A percentile compares a stretch with the other conserved stretches of the same genome.
Conservation (phyloP, 2,113 vertebrate species). For the Burhinus oedicnemus region DNA sequence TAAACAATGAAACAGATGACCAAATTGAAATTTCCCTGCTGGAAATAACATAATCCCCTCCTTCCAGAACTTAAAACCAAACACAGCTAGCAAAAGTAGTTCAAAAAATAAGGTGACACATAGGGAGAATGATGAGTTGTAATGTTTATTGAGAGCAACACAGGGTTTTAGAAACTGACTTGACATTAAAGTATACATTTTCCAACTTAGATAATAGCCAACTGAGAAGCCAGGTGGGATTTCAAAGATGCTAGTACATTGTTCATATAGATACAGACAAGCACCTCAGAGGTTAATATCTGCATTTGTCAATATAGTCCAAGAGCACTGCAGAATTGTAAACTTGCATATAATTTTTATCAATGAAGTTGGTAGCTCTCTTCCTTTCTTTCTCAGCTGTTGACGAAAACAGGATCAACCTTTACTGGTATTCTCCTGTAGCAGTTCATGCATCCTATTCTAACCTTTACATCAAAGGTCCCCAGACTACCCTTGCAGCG, state of each 20-base stretch:
- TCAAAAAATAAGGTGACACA: not conserved
- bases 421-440: not conserved
- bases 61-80: not conserved
- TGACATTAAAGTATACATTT: not conserved
- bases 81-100: not conserved
- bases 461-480: not conserved
- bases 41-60: not conserved
- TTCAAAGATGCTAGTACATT: not conserved
- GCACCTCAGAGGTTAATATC: not conserved
- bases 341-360: not conserved
- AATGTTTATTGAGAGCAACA: not conserved
- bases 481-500: not conserved
- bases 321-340: not conserved
- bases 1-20: not conserved
- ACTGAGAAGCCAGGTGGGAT: not conserved
- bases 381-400: not conserved
- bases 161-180: not conserved
- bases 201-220: not conserved
- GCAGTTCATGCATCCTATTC: not conserved
- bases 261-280: not conserved
- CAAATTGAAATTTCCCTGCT: not conserved
- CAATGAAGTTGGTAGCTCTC: not conserved
- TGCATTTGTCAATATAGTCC: not conserved
- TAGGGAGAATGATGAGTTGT: not conserved
- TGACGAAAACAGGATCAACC: not conserved